A percentile compares a stretch with the other conserved stretches of the same genome.
phyloP scores from a whole-genome alignment of 2,888 invertebrate species.

The Pachymerium ferrugineum region DNA sequence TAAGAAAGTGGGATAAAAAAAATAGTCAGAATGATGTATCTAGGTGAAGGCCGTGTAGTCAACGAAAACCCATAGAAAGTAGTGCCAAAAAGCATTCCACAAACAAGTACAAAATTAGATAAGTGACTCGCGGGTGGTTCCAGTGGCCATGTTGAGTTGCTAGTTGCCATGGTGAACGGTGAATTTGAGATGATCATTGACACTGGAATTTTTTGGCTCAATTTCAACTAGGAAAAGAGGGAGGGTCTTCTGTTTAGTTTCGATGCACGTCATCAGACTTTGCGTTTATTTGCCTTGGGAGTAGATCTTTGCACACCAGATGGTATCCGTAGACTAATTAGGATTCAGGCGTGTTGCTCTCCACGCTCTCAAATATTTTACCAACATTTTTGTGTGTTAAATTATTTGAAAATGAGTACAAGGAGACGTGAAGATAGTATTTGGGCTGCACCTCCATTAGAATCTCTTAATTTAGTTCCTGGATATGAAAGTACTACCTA shows the following conservation, averaged over 20 bases:
- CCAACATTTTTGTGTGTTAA: background rate
- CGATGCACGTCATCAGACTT: background rate
- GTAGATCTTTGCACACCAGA: background rate
- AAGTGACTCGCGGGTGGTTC: background rate
- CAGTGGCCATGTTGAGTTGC: background rate
- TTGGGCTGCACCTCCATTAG: background rate
- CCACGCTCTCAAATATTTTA: background rate
- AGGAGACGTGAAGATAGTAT: background rate
- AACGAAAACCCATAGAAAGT: background rate
- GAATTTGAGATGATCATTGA: conserved; percentile 13
- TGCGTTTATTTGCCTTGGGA: conserved; percentile 5
- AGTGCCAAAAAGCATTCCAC: background rate
- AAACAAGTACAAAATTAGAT: background rate
- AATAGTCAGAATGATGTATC: background rate
- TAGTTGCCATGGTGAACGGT: conserved; percentile 6
- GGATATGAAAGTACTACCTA: background rate
- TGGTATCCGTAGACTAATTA: conserved; percentile 5
- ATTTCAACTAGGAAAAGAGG: background rate
- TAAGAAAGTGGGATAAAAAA: no score
- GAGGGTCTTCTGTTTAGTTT: background rate
- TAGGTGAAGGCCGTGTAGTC: conserved; percentile 6
- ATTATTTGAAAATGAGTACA: background rate
- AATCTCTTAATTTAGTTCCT: background rate
- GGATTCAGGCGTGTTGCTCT: background rate
- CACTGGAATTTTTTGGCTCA: background rate